Percentiles rank a stretch among this genome's conserved stretches.
These are phyloP conservation scores for Leptinotarsa tumamoca DNA, from an alignment of 2,888 invertebrate species.

Conservation along the genomic window DNA sequence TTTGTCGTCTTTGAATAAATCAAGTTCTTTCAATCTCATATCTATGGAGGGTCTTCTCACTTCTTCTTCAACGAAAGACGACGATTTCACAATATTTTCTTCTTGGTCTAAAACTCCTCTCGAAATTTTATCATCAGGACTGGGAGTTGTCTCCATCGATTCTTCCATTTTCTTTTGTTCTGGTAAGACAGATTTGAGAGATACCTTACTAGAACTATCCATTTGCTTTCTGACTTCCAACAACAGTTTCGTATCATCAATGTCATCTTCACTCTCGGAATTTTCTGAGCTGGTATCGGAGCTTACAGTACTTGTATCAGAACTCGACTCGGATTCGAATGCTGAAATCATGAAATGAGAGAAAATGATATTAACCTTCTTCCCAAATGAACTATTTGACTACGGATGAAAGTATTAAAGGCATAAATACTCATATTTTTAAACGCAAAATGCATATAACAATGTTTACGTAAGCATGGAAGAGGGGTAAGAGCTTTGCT, in stretches of 20 bases:
- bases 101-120: conserved; percentile 47
- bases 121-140: conserved; percentile 47
- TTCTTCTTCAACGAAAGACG: conserved; percentile 53
- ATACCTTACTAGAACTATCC: conserved; percentile 51
- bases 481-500: no score
- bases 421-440: no score
- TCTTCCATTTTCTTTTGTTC: conserved; percentile 22
- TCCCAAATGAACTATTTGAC: no score
- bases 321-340: conserved; percentile 62
- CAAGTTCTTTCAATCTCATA: conserved; percentile 61
- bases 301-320: conserved; percentile 63
- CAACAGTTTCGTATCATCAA: conserved; percentile 63
- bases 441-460: no score
- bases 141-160: conserved; percentile 44
- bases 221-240: conserved; percentile 61
- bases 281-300: conserved; percentile 69
- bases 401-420: no score
- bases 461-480: no score
- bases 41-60: conserved; percentile 56
- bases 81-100: conserved; percentile 51
- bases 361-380: no score
- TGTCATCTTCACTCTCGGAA: conserved; percentile 67
- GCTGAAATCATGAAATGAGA: conserved; percentile 50
- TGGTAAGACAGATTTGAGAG: conserved; percentile 36
- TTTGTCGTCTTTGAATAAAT: conserved; percentile 55